A percentile compares a stretch with the other conserved stretches of the same genome.
Conservation (phyloP, 2,113 vertebrate genomes). For the Trochalopteron elliotii region DNA sequence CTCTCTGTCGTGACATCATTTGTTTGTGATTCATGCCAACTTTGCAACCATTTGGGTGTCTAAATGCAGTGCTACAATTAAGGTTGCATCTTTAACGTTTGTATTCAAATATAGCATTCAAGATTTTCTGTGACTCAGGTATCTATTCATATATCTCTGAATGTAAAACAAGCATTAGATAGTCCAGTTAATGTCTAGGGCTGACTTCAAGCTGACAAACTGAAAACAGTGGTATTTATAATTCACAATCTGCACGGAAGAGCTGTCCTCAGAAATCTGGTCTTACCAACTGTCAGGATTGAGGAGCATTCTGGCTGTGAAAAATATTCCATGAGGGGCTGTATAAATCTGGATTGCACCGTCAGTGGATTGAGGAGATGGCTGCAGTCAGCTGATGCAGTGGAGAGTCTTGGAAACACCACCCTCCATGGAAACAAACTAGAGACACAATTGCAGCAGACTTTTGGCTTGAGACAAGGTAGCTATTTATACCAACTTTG, state of each 20-base stretch:
- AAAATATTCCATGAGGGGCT: neutral
- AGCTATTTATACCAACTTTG: neutral
- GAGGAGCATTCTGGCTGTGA: neutral
- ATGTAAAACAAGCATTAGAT: neutral
- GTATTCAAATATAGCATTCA: neutral
- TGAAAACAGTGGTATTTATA: neutral
- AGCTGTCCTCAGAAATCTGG: neutral
- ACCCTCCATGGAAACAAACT: neutral
- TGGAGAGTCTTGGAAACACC: neutral
- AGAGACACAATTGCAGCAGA: neutral
- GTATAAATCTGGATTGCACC: neutral
- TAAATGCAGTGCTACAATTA: neutral
- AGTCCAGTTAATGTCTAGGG: neutral
- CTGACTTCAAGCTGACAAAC: neutral
- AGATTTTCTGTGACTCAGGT: neutral
- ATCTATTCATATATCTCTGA: neutral
- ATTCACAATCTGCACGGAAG: neutral
- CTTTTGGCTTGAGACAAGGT: neutral
- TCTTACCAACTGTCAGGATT: neutral
- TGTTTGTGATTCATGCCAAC: neutral
- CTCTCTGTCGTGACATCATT: neutral
- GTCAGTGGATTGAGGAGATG: neutral
- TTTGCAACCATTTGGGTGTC: neutral
- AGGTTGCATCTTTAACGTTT: neutral
- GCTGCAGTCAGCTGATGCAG: neutral